Evolutionary conservation across 1,140 invertebrate genomes (phyloP), one percentile per base, ranked within the genome.

Genomic region (Leptinotarsa texana): DNA sequence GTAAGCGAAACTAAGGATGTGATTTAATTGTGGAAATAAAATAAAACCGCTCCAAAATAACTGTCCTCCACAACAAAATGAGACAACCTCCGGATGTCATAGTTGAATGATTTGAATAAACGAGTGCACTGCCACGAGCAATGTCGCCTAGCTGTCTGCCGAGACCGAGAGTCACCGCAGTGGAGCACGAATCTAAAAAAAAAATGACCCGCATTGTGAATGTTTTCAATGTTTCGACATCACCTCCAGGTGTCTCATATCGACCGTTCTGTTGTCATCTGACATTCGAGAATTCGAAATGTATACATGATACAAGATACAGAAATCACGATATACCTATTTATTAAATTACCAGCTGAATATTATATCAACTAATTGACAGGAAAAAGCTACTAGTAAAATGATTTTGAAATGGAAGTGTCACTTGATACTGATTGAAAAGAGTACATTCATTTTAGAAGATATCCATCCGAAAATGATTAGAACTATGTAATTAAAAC

Each of bases 221-320:
- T 18, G 51, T 57, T 57, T 18, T 57, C 51, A 57, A 57, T 57
- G 51, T 57, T 57, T 57, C 51, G 15, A 57, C 51, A 18, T 57
- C 51, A 57, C 51, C 51, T 57, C 51, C 51, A 57, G 51, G 51
- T 57, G 51, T 57, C 51, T 57, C n/a, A 57, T 57, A 57, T 57
- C 51, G 51, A 18, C 13, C 51, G n/a, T 18, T 57, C 51, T 17
- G 51, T 57, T n/a, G n/a, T 8, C 17, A 18, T 17, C 51, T 57
- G 51, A 57, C 17, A 57, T 57, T 57, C 51, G n/a, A 57, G 13
- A 57, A 15, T 17, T 17, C 15, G 4, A 57, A 17, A 57, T 17
- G 13, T 57, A 18, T 13, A 57, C n/a, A n/a, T n/a, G 51, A 57
- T 57, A 57, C 17, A 57, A 18, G n/a, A 57, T 4, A 57, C 49